These are phyloP conservation scores for Petrolisthes manimaculis DNA, from an alignment of 2,888 invertebrate genomes.

Conservation along the genomic window DNA sequence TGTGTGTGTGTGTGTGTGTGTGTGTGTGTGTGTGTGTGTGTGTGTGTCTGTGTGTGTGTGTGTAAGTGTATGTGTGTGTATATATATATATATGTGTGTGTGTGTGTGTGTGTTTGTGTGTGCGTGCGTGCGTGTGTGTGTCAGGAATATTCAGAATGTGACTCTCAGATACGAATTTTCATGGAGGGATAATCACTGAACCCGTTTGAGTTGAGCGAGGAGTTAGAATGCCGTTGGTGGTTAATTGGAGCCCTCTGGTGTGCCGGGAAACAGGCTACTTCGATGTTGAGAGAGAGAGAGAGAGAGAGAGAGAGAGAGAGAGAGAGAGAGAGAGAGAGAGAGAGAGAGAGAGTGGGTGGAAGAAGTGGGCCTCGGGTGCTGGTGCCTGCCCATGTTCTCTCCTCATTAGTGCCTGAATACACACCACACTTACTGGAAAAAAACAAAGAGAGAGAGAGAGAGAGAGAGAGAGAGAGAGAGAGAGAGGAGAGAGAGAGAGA, in stretches of 20 bases:
- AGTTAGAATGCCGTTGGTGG: too few species aligned
- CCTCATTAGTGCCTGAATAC: background rate
- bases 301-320: background rate
- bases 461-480: background rate
- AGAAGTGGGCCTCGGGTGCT: too few species aligned
- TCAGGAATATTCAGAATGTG: too few species aligned
- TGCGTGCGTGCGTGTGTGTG: background rate
- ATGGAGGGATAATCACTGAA: too few species aligned
- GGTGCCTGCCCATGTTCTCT: too few species aligned
- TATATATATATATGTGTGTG: constrained; percentile 10
- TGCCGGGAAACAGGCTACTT: too few species aligned
- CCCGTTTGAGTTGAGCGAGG: too few species aligned
- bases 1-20: constrained; percentile 28
- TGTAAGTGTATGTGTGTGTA: constrained; percentile 13
- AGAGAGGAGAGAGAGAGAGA: background rate
- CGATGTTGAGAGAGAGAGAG: background rate
- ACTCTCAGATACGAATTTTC: too few species aligned
- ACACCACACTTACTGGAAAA: background rate
- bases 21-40: constrained; percentile 20
- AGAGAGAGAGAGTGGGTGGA: background rate
- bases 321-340: background rate
- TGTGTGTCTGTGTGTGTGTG: constrained; percentile 20
- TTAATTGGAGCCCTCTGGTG: too few species aligned
- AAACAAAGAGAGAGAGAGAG: background rate
- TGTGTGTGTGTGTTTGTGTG: background rate